A percentile compares a stretch with the other conserved stretches of the same genome.
phyloP scores from a whole-genome alignment of 2,113 vertebrate species.

The Ia io region DNA sequence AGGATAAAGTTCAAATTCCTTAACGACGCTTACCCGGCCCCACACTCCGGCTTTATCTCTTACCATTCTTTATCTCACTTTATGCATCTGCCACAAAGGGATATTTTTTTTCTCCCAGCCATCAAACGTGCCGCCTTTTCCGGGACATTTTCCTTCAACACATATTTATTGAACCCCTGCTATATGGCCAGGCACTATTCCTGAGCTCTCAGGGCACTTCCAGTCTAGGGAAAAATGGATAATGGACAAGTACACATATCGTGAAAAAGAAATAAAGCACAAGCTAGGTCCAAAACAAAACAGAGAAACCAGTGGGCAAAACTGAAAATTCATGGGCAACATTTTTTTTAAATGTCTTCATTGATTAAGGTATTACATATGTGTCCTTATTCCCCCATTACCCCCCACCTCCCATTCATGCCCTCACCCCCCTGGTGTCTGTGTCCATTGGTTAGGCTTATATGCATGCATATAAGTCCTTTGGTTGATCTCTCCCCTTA shows the following conservation, averaged over 20 bases:
- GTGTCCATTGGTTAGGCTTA: too few species aligned
- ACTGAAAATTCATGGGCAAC: background rate
- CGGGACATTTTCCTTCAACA: background rate
- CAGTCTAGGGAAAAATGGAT: background rate
- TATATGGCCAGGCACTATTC: background rate
- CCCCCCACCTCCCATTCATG: too few species aligned
- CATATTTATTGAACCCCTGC: background rate
- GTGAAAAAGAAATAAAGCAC: background rate
- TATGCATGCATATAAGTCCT: too few species aligned
- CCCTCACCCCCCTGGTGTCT: too few species aligned
- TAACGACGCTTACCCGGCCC: background rate
- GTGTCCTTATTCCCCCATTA: too few species aligned
- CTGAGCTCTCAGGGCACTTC: background rate
- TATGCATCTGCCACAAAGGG: background rate
- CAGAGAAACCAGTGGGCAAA: background rate
- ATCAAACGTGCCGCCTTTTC: background rate
- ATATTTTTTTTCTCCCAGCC: background rate
- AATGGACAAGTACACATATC: background rate
- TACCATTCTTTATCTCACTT: background rate
- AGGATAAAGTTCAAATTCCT: background rate
- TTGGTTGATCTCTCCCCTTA: too few species aligned
- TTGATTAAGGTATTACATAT: too few species aligned
- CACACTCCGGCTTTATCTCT: background rate
- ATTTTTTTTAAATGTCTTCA: background rate
- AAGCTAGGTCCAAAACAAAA: background rate